Evolutionary conservation across 2,113 vertebrate species (phyloP).

Genomic region (Megaptera novaeangliae): DNA sequence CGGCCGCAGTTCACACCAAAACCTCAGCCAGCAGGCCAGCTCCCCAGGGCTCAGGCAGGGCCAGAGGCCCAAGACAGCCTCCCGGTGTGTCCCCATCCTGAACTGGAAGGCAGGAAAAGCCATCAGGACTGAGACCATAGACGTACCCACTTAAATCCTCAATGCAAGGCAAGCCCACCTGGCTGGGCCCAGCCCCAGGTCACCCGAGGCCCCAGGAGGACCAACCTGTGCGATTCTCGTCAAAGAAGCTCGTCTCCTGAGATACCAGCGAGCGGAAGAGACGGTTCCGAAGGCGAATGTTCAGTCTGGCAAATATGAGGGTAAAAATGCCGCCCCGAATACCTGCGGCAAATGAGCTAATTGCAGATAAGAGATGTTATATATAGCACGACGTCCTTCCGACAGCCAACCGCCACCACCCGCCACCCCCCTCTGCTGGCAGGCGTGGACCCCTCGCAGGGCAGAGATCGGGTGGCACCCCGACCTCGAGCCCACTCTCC

Average conservation of each 20-base stretch:
- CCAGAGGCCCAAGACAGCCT: background rate
- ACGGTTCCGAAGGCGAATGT: slow-evolving; percentile 91
- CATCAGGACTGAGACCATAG: background rate
- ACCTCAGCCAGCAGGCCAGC: accelerated
- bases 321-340: slow-evolving; percentile 94
- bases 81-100: background rate
- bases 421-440: background rate
- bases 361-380: slow-evolving; percentile 82
- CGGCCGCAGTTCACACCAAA: background rate
- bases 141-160: accelerated
- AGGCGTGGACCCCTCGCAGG: background rate
- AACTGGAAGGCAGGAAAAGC: accelerated
- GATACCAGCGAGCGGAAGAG: slow-evolving; percentile 92
- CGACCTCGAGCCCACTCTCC: background rate
- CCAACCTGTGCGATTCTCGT: slow-evolving; percentile 95
- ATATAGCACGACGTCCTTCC: slow-evolving; percentile 74
- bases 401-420: slow-evolving; percentile 28
- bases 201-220: accelerated
- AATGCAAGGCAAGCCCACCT: background rate
- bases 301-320: slow-evolving; percentile 91
- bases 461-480: background rate
- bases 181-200: background rate
- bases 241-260: slow-evolving; percentile 96
- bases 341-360: slow-evolving; percentile 93
- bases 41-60: background rate